These are phyloP conservation scores for Microctonus hyperodae DNA, from an alignment of 2,888 invertebrate genomes.

Conservation along the genomic window DNA sequence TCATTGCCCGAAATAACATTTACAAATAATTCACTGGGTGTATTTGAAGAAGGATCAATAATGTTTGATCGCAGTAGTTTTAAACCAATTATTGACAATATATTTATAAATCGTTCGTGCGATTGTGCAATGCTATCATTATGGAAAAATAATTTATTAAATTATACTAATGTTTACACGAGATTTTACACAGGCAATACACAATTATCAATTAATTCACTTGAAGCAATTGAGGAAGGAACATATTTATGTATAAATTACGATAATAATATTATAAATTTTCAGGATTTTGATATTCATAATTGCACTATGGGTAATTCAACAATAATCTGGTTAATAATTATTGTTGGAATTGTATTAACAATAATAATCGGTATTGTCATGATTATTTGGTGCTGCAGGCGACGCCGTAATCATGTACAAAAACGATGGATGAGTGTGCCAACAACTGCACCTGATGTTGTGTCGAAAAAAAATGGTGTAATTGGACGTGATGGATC, in stretches of 20 bases:
- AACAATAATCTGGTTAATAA: conserved; percentile 50
- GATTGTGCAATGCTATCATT: conserved; percentile 65
- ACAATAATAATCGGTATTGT: conserved; percentile 42
- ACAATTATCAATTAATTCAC: conserved; percentile 37
- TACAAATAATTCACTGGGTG: conserved; percentile 71
- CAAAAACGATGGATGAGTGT: conserved; percentile 61
- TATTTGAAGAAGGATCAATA: conserved; percentile 68
- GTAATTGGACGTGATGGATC: conserved; percentile 63
- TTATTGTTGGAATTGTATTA: conserved; percentile 44
- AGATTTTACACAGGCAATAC: conserved; percentile 43
- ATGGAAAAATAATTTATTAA: conserved; percentile 58
- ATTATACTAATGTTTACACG: conserved; percentile 56
- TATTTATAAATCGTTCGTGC: conserved; percentile 70
- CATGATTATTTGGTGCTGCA: conserved; percentile 54
- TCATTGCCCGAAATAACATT: conserved; percentile 67
- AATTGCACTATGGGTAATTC: conserved; percentile 53
- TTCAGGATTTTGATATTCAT: conserved; percentile 51
- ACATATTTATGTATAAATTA: conserved; percentile 53
- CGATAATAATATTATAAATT: conserved; percentile 43
- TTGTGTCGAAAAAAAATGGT: conserved; percentile 63
- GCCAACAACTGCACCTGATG: conserved; percentile 57
- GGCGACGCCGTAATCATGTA: conserved; percentile 58
- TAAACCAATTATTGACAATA: conserved; percentile 67
- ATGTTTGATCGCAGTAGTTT: conserved; percentile 68
- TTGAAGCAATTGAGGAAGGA: conserved; percentile 50